Base-by-base conservation (phyloP, 2,113 vertebrate species). In the Boleophthalmus pectinirostris region DNA sequence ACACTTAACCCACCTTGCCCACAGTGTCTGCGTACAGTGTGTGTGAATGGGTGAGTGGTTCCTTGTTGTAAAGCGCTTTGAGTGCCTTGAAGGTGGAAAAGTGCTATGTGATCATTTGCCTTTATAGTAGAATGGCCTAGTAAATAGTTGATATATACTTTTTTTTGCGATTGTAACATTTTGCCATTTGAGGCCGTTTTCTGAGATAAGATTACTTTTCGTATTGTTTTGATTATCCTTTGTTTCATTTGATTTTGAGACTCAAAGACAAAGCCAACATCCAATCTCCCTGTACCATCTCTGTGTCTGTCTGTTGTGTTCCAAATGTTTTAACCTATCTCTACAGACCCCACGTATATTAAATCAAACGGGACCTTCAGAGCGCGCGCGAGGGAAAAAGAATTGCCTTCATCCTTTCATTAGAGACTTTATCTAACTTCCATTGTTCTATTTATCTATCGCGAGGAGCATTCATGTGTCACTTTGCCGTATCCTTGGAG, bases 381-480 rank as follows among this genome's bases (percentile, higher is more conserved):
- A 47, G 53, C 38, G 33, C 61, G 21, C 51, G 35, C 29, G 29
- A 4, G 11, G 23, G 61, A 65, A 85, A 88, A 89, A 51, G 66
- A 82, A 81, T 82, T 76, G 65, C 67, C 81, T 85, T 81, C 68
- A 77, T 83, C 78, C 84, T 85, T 87, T 90, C 81, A 88, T 85
- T 88, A 85, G 78, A 84, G 73, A 71, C 83, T 85, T 90, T 89
- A 87, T 90, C 88, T 85, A 73, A 80, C 81, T 88, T 81, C 74
- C 69, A 83, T 90, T 86, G 79, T 87, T 80, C 77, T 87, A 72
- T 90, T 88, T 89, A 85, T 92, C 87, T 88, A 85, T 89, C 82
- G 73, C 29, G 68, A 73, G 73, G 85, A 84, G 87, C 90, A 81
- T 89, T 91, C 89, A 88, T 88, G 83, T 92, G 87, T 92, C 88